Evolutionary conservation across 2,888 invertebrate genomes (phyloP).

Genomic region (Lampropteryx suffumata): DNA sequence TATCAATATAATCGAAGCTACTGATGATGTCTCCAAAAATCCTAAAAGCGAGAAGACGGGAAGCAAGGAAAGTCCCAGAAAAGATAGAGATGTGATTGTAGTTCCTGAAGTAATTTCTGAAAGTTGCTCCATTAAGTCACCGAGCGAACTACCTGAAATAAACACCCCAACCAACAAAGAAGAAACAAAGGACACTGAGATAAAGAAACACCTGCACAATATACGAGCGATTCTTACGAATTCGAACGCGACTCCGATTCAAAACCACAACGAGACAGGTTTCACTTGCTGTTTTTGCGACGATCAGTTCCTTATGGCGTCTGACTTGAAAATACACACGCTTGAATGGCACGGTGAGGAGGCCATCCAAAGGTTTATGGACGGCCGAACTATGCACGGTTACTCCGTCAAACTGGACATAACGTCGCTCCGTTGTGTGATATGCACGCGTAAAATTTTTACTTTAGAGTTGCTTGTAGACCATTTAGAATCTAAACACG

Average conservation of each 20-base stretch:
- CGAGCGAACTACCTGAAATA: no score
- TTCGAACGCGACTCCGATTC: conserved; percentile 61
- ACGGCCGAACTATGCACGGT: conserved; percentile 33
- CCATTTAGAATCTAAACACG: conserved; percentile 45
- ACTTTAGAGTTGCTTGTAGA: conserved; percentile 42
- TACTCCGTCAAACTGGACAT: conserved; percentile 54
- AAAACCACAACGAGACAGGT: conserved; percentile 45
- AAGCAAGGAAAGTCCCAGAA: neutral
- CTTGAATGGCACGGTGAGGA: conserved; percentile 33
- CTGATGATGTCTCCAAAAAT: neutral
- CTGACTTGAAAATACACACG: conserved; percentile 54
- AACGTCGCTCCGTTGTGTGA: conserved; percentile 43
- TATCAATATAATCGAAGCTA: neutral
- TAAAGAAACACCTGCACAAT: conserved; percentile 49
- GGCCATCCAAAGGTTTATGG: conserved; percentile 42
- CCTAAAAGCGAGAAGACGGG: neutral
- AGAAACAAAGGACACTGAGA: conserved; percentile 13
- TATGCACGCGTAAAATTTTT: conserved; percentile 39
- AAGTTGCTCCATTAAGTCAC: no score
- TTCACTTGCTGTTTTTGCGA: conserved; percentile 56
- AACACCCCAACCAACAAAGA: conserved; percentile 34
- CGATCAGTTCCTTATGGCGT: conserved; percentile 41
- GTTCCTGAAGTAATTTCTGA: neutral
- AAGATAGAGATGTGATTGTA: neutral
- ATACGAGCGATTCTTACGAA: conserved; percentile 47